Base-by-base conservation (phyloP, 2,797 vertebrate species). In the Tapirus indicus region DNA sequence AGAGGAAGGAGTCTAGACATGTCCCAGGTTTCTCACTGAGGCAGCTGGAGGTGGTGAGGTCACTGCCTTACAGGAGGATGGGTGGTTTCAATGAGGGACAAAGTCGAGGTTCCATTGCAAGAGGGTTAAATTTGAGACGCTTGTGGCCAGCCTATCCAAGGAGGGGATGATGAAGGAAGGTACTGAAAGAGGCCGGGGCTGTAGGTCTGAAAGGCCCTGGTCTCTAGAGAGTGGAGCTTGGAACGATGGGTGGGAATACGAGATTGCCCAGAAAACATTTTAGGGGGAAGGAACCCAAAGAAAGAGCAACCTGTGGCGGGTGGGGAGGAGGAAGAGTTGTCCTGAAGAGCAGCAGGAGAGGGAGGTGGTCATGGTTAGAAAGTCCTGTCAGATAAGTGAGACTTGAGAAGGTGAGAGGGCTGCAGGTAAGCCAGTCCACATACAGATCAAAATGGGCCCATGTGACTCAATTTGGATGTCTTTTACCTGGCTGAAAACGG, bases 361-460 rank as follows among this genome's bases (percentile, higher is more conserved):
- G 12, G n/a, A 80, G 74, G 56, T 1, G 27, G 12, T 38, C 64
- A 21, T 9, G 0, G 12, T 13, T 21, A 64, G 62, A 20, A 47
- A 44, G 54, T 7, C 38, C 14, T 7, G 10, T 32, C 3, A 0
- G 44, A 1, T 32, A 18, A 11, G 52, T 0, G 1, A 44, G 27
- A 27, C 16, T 10, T 11, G 29, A 6, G 52, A 21, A 38, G 32
- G 32, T 32, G 29, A 41, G 56, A 16, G 41, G 25, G 3, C 10
- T 0, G 8, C 27, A 11, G 21, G 20, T 17, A 5, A 8, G n/a
- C 27, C 8, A 0, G 20, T 62, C 62, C 7, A 23, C 0, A 6
- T 0, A 1, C 25, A 0, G 44, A 25, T 32, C 78, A 4, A 71
- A 38, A 7, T 1, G 49, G 38, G 17, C 35, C 52, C 1, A 0